These are phyloP conservation scores for Cephus runcator DNA, from an alignment of 2,888 invertebrate genomes.

Conservation along the genomic window DNA sequence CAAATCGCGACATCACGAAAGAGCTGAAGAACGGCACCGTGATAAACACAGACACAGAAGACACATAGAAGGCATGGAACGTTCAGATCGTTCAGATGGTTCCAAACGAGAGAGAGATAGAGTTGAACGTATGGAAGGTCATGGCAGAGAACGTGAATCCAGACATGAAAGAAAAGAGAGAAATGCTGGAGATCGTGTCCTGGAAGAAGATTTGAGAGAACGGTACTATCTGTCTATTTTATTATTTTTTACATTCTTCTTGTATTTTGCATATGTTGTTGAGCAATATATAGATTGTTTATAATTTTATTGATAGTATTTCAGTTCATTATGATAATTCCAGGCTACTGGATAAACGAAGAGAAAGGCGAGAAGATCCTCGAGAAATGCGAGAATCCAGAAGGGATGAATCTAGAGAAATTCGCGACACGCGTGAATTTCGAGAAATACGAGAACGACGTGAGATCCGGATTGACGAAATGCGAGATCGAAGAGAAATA, in stretches of 20 bases:
- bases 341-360: conserved; percentile 59
- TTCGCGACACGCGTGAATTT: conserved; percentile 24
- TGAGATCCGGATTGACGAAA: conserved; percentile 53
- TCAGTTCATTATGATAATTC: conserved; percentile 28
- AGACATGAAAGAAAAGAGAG: conserved; percentile 67
- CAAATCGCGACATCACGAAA: conserved; percentile 54
- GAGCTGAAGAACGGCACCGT: conserved; percentile 54
- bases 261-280: conserved; percentile 4
- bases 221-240: conserved; percentile 57
- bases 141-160: conserved; percentile 58
- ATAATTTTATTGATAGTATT: conserved; percentile 9
- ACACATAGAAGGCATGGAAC: conserved; percentile 49
- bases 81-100: conserved; percentile 54
- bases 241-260: background rate
- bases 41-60: conserved; percentile 63
- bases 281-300: background rate
- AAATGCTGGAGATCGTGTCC: conserved; percentile 71
- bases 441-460: conserved; percentile 50
- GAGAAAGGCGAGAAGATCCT: conserved; percentile 59
- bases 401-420: conserved; percentile 41
- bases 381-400: conserved; percentile 55
- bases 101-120: conserved; percentile 53
- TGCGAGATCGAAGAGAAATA: conserved; percentile 56
- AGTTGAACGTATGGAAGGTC: conserved; percentile 46
- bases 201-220: conserved; percentile 83